Evolutionary conservation across 2,888 invertebrate species (phyloP).

Genomic region (Caenorhabditis japonica): DNA sequence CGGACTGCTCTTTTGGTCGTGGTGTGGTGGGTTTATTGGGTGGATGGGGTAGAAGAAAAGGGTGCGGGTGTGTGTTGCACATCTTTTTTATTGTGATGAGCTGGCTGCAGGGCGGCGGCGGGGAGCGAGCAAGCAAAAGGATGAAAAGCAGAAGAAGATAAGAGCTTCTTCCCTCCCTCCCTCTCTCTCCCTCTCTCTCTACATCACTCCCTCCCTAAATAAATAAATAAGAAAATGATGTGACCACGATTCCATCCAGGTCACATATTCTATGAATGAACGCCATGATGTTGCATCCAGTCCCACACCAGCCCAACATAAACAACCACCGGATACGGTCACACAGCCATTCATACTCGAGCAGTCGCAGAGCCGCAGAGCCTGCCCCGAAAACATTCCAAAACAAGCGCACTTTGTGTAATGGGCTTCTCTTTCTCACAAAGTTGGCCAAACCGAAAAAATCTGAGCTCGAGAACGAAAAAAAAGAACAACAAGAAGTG

Average conservation of each 20-base stretch:
- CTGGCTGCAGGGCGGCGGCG: no score
- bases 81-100: slow-evolving; percentile 10
- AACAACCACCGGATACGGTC: no score
- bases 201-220: not conserved
- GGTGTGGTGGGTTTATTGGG: slow-evolving; percentile 21
- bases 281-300: no score
- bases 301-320: no score
- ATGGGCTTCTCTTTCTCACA: slow-evolving; percentile 36
- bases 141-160: slow-evolving; percentile 5
- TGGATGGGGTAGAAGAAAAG: not conserved
- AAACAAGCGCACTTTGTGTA: slow-evolving; percentile 32
- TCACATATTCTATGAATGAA: slow-evolving; percentile 43
- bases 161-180: no score
- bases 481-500: slow-evolving; percentile 28
- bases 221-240: not conserved
- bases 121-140: slow-evolving; percentile 10
- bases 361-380: no score
- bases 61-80: slow-evolving; percentile 20
- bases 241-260: not conserved
- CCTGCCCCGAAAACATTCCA: no score
- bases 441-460: not conserved
- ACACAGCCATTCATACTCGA: slow-evolving; percentile 38
- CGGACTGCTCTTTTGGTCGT: no score
- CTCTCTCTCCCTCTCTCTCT: no score
- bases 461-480: slow-evolving; percentile 17